Conservation (phyloP, 2,888 invertebrate species). For the Brachycybe producta region DNA sequence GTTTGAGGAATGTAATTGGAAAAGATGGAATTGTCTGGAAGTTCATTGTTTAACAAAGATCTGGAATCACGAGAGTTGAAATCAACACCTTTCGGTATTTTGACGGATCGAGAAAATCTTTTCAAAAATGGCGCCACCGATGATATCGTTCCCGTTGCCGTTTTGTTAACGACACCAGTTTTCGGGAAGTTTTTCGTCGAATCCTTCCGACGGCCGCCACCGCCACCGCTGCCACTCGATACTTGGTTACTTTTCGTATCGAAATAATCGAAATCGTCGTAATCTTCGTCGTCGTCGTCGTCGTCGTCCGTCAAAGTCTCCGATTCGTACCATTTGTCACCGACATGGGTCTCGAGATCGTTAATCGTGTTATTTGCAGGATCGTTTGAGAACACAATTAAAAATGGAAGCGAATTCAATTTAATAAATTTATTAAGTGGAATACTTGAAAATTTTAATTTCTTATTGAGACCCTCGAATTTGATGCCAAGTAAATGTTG, state of each 20-base stretch:
- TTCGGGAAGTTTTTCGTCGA: too few species aligned
- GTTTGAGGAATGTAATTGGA: conserved; percentile 27
- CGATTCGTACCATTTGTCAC: neutral
- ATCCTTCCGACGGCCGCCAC: too few species aligned
- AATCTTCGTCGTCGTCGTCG: conserved; percentile 8
- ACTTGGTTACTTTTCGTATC: too few species aligned
- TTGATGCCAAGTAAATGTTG: conserved; percentile 7
- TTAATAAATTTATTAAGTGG: conserved; percentile 28
- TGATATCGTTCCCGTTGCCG: neutral
- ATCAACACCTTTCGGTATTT: conserved; percentile 10
- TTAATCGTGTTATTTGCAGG: conserved; percentile 23
- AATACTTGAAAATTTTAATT: conserved; percentile 23
- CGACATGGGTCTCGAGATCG: neutral
- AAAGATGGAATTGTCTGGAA: conserved; percentile 27
- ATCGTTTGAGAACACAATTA: conserved; percentile 34
- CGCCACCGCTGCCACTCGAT: too few species aligned
- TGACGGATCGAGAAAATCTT: too few species aligned
- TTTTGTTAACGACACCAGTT: neutral
- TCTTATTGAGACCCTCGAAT: conserved; percentile 6
- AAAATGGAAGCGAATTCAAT: conserved; percentile 31
- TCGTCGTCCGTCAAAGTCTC: conserved; percentile 4
- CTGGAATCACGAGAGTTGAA: too few species aligned
- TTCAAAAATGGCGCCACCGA: too few species aligned
- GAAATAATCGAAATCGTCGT: neutral
- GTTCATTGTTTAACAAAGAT: conserved; percentile 31